Conservation (phyloP, 2,113 vertebrate species). For the Ochotona princeps region DNA sequence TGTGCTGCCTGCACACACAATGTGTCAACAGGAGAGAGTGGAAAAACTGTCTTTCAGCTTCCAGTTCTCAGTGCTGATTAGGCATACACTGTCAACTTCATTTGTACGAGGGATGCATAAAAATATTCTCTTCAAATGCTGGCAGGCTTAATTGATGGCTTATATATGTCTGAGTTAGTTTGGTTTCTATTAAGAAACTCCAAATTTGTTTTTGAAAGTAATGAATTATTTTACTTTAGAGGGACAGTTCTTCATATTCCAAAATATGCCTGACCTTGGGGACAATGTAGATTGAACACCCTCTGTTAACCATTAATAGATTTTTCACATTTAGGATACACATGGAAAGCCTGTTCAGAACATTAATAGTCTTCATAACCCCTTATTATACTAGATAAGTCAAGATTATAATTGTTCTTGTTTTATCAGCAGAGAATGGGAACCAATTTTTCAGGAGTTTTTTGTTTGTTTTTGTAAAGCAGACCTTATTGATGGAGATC, state of each 20-base stretch:
- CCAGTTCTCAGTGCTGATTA: slow-evolving; percentile 34
- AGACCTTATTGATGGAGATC: not conserved
- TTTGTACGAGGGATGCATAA: slow-evolving; percentile 53
- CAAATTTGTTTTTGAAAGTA: slow-evolving; percentile 66
- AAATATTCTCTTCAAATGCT: slow-evolving; percentile 59
- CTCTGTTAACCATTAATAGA: slow-evolving; percentile 39
- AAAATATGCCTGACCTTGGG: slow-evolving; percentile 72
- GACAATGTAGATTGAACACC: slow-evolving; percentile 55
- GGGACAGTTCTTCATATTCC: slow-evolving; percentile 60
- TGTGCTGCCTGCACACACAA: not conserved
- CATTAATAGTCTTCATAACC: not conserved
- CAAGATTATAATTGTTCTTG: not conserved
- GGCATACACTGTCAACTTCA: slow-evolving; percentile 65
- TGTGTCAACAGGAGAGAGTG: slow-evolving; percentile 44
- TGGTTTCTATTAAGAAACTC: slow-evolving; percentile 75
- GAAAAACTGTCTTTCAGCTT: slow-evolving; percentile 56
- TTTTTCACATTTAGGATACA: slow-evolving; percentile 1
- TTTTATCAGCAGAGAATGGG: not conserved
- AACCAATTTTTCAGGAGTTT: not conserved
- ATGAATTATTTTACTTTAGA: slow-evolving; percentile 61
- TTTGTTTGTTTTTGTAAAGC: not conserved
- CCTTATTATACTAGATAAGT: not conserved
- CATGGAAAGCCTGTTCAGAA: slow-evolving; percentile 23
- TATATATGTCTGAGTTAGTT: slow-evolving; percentile 63
- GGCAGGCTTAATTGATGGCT: slow-evolving; percentile 63